Evolutionary conservation across 2,888 invertebrate genomes (phyloP).

Genomic region (Dicycla oo): DNA sequence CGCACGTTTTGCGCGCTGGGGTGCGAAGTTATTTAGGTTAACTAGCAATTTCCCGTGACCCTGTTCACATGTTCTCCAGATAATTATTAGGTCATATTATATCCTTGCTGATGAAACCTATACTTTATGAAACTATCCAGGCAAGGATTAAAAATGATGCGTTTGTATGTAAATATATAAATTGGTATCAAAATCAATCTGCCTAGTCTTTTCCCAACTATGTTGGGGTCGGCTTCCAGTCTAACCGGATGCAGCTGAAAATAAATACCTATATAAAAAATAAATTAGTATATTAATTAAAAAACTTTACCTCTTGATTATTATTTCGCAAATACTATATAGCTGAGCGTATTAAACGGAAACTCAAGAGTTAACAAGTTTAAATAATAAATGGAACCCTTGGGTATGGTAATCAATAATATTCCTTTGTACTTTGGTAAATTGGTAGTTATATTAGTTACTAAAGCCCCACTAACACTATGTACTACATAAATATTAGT

Average conservation of each 20-base stretch:
- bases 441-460: conserved; percentile 20
- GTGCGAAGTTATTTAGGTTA: conserved; percentile 50
- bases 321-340: not conserved
- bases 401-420: conserved; percentile 56
- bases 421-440: conserved; percentile 21
- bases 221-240: too few species aligned
- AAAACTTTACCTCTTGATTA: not conserved
- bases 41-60: conserved; percentile 49
- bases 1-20: conserved; percentile 24
- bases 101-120: conserved; percentile 3
- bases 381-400: conserved; percentile 58
- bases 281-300: not conserved
- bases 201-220: too few species aligned
- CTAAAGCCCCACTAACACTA: conserved; percentile 10
- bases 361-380: conserved; percentile 42
- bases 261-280: too few species aligned
- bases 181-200: not conserved
- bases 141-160: not conserved
- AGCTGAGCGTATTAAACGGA: conserved; percentile 24
- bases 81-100: conserved; percentile 38
- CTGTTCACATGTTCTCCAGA: conserved; percentile 29
- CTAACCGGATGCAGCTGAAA: too few species aligned
- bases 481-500: not conserved
- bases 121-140: not conserved
- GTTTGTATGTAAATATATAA: not conserved